Evolutionary conservation across 2,113 vertebrate species (phyloP).

Genomic region (Phocoena sinus): DNA sequence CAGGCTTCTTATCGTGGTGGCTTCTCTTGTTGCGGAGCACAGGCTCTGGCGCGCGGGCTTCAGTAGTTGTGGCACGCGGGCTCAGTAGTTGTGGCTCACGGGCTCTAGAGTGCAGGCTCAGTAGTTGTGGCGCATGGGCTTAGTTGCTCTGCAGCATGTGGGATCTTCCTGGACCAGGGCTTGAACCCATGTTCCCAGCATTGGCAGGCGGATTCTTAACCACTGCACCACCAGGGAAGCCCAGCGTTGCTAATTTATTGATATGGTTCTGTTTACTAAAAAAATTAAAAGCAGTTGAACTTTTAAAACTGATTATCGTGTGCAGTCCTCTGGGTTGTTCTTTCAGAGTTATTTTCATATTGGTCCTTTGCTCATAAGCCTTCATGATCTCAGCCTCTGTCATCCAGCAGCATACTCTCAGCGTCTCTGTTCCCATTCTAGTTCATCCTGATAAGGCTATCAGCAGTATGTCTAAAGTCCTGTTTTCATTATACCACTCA

Average conservation of each 20-base stretch:
- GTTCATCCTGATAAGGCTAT: not conserved
- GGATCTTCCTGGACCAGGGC: too few relatives aligned
- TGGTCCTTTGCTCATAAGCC: not conserved
- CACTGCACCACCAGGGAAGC: too few relatives aligned
- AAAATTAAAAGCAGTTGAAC: not conserved
- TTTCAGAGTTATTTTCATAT: constrained; percentile 3
- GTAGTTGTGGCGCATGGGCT: too few relatives aligned
- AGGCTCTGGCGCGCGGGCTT: too few relatives aligned
- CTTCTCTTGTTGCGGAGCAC: too few relatives aligned
- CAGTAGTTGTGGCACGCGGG: too few relatives aligned
- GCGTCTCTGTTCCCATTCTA: not conserved
- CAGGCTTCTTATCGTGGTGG: too few relatives aligned
- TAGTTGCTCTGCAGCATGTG: too few relatives aligned
- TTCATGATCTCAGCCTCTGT: not conserved
- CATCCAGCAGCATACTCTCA: not conserved
- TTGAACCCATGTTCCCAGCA: too few relatives aligned
- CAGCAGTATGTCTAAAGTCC: not conserved
- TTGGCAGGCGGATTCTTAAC: too few relatives aligned
- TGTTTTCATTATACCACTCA: not conserved
- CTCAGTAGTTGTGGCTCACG: too few relatives aligned
- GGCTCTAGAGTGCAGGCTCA: too few relatives aligned
- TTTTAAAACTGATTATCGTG: not conserved
- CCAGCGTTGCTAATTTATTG: not conserved
- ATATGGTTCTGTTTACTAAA: constrained; percentile 3
- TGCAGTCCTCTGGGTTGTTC: not conserved